Evolutionary conservation across 2,888 invertebrate genomes (phyloP).

Genomic region (Petrolisthes cinctipes): DNA sequence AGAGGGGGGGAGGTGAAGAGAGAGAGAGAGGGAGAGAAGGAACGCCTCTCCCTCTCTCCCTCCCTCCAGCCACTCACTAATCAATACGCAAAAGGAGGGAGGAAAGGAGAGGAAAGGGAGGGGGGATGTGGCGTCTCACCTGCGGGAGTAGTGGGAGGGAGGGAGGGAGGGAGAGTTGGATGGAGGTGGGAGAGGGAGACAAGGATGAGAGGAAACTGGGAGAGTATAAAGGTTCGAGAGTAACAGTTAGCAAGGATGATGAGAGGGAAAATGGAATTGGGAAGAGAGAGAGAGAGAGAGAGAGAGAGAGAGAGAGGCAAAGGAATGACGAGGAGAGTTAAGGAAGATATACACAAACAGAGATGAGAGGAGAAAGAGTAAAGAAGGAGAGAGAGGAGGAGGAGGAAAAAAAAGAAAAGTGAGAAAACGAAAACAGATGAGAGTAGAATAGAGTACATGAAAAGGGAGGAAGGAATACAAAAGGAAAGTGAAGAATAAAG

Average conservation of each 20-base stretch:
- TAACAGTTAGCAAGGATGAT: not conserved
- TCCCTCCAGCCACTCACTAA: conserved; percentile 10
- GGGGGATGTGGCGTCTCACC: not conserved
- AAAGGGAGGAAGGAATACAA: too few relatives aligned
- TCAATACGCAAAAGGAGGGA: conserved; percentile 25
- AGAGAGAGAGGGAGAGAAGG: not conserved
- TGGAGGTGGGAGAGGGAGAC: too few relatives aligned
- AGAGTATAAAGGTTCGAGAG: too few relatives aligned
- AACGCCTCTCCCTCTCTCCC: conserved; percentile 21
- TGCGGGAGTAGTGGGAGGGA: not conserved
- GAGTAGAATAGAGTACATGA: not conserved
- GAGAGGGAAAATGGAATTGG: not conserved
- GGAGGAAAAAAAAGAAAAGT: not conserved
- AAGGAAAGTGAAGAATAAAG: too few relatives aligned
- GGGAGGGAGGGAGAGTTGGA: not conserved
- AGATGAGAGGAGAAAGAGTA: too few relatives aligned
- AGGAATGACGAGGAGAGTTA: too few relatives aligned
- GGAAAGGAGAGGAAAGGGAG: not conserved
- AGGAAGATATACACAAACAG: too few relatives aligned
- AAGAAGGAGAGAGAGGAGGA: too few relatives aligned
- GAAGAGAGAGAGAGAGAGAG: not conserved
- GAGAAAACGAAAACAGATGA: not conserved
- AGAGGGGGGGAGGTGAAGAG: conserved; percentile 2
- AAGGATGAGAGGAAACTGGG: too few relatives aligned
- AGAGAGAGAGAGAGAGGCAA: not conserved